phyloP scores from a whole-genome alignment of 2,113 vertebrate genomes.

The Pterophyllum scalare region DNA sequence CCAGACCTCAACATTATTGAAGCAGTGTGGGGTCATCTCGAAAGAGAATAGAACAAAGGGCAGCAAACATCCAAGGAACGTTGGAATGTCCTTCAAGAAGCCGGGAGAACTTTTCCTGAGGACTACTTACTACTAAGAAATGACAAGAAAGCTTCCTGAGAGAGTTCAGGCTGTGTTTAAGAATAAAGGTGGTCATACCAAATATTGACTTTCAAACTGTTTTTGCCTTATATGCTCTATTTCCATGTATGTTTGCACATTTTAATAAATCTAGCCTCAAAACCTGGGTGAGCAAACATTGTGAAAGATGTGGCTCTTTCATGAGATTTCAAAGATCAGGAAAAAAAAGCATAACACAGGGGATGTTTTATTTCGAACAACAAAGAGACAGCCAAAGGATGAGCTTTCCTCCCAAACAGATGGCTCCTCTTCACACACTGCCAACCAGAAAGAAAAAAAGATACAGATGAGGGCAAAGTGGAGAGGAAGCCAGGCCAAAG shows the following conservation, averaged over 20 bases:
- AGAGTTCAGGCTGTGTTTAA: neutral
- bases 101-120: neutral
- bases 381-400: conserved; percentile 36
- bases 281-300: neutral
- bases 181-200: neutral
- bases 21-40: neutral
- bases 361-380: conserved; percentile 20
- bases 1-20: neutral
- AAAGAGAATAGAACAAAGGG: neutral
- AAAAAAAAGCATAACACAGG: neutral
- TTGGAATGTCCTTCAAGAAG: neutral
- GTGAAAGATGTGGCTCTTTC: neutral
- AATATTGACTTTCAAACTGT: neutral
- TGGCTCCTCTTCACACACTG: conserved; percentile 35
- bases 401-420: conserved; percentile 42
- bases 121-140: neutral
- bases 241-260: neutral
- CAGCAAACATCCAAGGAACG: neutral
- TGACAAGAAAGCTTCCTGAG: neutral
- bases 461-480: conserved; percentile 19
- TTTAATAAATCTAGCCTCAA: neutral
- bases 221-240: neutral
- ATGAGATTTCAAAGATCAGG: conserved; percentile 10
- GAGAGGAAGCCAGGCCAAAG: conserved; percentile 21
- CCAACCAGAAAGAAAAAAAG: conserved; percentile 23